Evolutionary conservation across 2,113 vertebrate genomes (phyloP).

Genomic region (Rynchops niger): DNA sequence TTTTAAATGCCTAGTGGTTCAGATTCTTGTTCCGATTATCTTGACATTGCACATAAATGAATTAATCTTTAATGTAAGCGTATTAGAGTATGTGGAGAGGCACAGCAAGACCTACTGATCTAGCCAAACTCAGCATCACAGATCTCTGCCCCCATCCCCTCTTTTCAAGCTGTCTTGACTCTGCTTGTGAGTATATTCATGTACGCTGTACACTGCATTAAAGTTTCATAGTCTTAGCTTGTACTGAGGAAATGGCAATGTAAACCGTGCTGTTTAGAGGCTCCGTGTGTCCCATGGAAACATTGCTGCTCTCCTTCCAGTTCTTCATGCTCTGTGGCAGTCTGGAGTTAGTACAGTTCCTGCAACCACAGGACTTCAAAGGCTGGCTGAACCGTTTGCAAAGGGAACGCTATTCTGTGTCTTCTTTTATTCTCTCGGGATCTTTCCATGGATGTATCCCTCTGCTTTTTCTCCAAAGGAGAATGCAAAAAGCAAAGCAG

Average conservation of each 20-base stretch:
- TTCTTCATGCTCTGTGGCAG: accelerated
- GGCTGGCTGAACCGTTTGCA: background rate
- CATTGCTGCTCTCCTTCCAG: background rate
- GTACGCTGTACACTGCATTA: background rate
- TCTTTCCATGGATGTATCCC: background rate
- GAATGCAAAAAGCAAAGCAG: background rate
- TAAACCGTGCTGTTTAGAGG: background rate
- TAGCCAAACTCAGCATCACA: background rate
- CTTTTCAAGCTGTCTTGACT: background rate
- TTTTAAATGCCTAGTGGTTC: background rate
- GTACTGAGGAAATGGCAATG: background rate
- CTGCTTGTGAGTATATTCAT: background rate
- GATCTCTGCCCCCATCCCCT: background rate
- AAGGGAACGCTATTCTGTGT: background rate
- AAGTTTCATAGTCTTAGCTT: background rate
- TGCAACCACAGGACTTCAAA: background rate
- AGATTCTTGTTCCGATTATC: background rate
- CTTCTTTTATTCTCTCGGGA: background rate
- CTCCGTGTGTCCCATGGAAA: background rate
- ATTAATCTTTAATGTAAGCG: background rate
- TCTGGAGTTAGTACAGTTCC: background rate
- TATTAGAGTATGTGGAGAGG: background rate
- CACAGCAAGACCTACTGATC: background rate
- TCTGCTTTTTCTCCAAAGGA: background rate
- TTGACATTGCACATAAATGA: background rate